Conservation (phyloP, 1,140 invertebrate species). For the Lethocerus indicus region DNA sequence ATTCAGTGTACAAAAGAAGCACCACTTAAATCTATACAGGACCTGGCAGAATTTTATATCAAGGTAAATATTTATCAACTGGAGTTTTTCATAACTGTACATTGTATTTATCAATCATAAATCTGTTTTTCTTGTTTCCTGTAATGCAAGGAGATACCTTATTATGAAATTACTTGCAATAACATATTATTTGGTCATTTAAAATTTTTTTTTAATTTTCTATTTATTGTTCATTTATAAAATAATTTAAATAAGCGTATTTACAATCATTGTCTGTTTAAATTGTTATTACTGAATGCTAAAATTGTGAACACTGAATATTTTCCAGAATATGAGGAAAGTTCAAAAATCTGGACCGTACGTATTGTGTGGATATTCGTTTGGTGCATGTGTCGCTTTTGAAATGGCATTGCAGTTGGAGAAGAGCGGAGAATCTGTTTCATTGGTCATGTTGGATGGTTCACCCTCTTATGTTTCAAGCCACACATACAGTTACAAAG, state of each 20-base stretch:
- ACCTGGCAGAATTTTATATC: conserved; percentile 66
- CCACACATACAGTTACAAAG: not conserved
- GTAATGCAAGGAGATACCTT: too few relatives aligned
- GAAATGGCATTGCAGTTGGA: conserved; percentile 83
- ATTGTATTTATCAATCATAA: too few relatives aligned
- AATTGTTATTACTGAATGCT: too few relatives aligned
- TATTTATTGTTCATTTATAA: too few relatives aligned
- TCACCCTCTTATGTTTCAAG: conserved; percentile 36
- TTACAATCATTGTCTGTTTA: too few relatives aligned
- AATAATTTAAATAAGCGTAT: too few relatives aligned
- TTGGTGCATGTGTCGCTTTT: conserved; percentile 78
- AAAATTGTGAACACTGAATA: too few relatives aligned
- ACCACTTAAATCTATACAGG: conserved; percentile 54
- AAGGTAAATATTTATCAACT: conserved; percentile 23
- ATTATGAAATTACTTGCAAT: too few relatives aligned
- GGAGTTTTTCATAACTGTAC: too few relatives aligned
- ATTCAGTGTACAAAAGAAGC: conserved; percentile 69
- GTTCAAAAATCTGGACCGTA: conserved; percentile 70
- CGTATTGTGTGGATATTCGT: conserved; percentile 82
- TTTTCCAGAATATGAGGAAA: conserved; percentile 42
- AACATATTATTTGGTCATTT: too few relatives aligned
- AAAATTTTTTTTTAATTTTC: too few relatives aligned
- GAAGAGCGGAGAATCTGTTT: conserved; percentile 35
- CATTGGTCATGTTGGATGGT: conserved; percentile 74
- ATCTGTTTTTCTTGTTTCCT: too few relatives aligned